Evolutionary conservation across 2,888 invertebrate species (phyloP).

Genomic region (Metellina segmentata): DNA sequence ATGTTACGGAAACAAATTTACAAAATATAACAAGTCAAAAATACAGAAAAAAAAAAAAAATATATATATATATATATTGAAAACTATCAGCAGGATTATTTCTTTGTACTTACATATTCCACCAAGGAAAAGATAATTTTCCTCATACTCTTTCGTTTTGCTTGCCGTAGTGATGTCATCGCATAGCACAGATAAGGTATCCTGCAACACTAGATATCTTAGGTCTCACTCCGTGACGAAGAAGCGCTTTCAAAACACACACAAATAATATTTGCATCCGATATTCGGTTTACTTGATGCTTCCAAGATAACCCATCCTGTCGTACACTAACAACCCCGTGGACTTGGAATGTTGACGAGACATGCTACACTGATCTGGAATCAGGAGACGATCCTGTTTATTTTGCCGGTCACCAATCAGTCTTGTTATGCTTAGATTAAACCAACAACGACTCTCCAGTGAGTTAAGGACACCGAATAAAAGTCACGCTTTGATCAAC

Average conservation of each 20-base stretch:
- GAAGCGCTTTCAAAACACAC: background rate
- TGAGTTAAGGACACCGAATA: background rate
- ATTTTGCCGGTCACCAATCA: background rate
- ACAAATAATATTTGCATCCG: background rate
- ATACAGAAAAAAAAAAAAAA: background rate
- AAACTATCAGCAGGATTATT: too few relatives aligned
- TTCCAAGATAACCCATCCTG: background rate
- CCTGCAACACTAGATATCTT: background rate
- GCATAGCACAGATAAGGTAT: background rate
- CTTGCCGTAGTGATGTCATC: constrained; percentile 48
- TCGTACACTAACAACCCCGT: background rate
- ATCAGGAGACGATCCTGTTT: background rate
- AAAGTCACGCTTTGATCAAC: too few relatives aligned
- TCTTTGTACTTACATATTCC: constrained; percentile 64
- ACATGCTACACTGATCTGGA: background rate
- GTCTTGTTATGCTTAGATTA: background rate
- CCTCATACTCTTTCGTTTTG: constrained; percentile 61
- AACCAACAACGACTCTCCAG: background rate
- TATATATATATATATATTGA: too few relatives aligned
- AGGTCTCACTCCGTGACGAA: background rate
- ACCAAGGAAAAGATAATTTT: constrained; percentile 65
- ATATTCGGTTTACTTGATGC: background rate
- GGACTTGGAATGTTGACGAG: background rate
- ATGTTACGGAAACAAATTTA: too few relatives aligned
- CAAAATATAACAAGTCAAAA: too few relatives aligned